These are phyloP conservation scores for Bactericera cockerelli DNA, from an alignment of 1,140 invertebrate species.

Conservation along the genomic window DNA sequence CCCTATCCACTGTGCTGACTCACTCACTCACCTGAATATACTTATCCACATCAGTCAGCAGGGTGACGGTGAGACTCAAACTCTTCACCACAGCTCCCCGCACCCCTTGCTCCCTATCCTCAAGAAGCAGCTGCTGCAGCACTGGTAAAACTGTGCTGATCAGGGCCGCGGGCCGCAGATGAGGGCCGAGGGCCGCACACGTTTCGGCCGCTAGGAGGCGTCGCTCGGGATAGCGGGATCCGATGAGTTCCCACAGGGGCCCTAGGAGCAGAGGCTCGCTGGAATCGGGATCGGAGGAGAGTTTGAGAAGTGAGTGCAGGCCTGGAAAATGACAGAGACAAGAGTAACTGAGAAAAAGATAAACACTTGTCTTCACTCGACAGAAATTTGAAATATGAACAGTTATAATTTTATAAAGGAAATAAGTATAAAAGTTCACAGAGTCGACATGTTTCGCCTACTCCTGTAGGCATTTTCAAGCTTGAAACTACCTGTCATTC, in stretches of 20 bases:
- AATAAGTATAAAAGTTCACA: too few relatives aligned
- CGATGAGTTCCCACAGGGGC: slow-evolving; percentile 62
- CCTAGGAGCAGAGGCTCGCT: slow-evolving; percentile 54
- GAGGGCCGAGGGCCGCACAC: slow-evolving; percentile 53
- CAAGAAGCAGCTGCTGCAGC: slow-evolving; percentile 54
- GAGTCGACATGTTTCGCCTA: too few relatives aligned
- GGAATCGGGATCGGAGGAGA: slow-evolving; percentile 33
- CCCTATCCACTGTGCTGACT: too few relatives aligned
- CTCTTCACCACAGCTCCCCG: slow-evolving; percentile 44
- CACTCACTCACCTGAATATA: slow-evolving; percentile 40
- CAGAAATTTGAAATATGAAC: too few relatives aligned
- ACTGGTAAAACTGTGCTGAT: slow-evolving; percentile 57
- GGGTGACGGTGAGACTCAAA: slow-evolving; percentile 43
- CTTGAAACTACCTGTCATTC: too few relatives aligned
- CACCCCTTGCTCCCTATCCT: slow-evolving; percentile 51
- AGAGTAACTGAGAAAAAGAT: too few relatives aligned
- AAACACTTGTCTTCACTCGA: too few relatives aligned
- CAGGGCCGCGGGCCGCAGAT: slow-evolving; percentile 46
- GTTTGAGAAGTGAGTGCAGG: slow-evolving; percentile 14
- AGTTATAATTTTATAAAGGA: too few relatives aligned
- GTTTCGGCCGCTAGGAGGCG: slow-evolving; percentile 54
- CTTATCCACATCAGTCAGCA: slow-evolving; percentile 51
- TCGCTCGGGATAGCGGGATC: slow-evolving; percentile 52
- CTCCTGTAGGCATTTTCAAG: too few relatives aligned
- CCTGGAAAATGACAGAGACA: not conserved